Evolutionary conservation across 2,797 vertebrate species (phyloP).

Genomic region (Notamacropus eugenii): DNA sequence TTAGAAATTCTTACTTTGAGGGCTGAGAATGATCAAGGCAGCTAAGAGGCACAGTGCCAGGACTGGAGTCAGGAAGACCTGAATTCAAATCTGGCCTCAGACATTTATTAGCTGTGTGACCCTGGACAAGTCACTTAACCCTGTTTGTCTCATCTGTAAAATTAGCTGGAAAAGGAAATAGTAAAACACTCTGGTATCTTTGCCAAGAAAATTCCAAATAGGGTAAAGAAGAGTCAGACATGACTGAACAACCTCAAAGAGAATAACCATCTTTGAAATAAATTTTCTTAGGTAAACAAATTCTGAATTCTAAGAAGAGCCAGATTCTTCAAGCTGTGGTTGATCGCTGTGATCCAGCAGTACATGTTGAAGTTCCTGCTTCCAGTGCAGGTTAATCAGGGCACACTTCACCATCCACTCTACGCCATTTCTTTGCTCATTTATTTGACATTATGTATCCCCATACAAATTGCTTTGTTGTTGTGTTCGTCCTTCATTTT

Average conservation of each 20-base stretch:
- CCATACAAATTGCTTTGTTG: background rate
- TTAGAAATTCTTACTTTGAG: constrained; percentile 45
- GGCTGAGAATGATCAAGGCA: background rate
- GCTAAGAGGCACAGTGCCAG: background rate
- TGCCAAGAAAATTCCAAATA: background rate
- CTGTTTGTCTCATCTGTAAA: background rate
- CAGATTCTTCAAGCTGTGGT: constrained; percentile 3
- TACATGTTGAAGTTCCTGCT: background rate
- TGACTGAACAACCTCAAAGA: background rate
- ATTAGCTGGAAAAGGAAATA: background rate
- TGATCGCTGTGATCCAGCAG: background rate
- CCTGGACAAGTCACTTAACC: background rate
- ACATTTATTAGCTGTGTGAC: background rate
- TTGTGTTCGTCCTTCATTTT: too few relatives aligned
- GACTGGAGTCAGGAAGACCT: background rate
- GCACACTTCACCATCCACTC: background rate
- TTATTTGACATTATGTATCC: background rate
- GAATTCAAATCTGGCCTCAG: background rate
- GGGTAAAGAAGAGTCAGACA: background rate
- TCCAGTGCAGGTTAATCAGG: background rate
- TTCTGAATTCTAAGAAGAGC: constrained; percentile 8
- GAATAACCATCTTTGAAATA: background rate
- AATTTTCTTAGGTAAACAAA: constrained; percentile 38
- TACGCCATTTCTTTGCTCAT: background rate
- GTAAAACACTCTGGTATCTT: background rate